Conservation (phyloP, 2,797 vertebrate species). For the Neostethus bicornis region DNA sequence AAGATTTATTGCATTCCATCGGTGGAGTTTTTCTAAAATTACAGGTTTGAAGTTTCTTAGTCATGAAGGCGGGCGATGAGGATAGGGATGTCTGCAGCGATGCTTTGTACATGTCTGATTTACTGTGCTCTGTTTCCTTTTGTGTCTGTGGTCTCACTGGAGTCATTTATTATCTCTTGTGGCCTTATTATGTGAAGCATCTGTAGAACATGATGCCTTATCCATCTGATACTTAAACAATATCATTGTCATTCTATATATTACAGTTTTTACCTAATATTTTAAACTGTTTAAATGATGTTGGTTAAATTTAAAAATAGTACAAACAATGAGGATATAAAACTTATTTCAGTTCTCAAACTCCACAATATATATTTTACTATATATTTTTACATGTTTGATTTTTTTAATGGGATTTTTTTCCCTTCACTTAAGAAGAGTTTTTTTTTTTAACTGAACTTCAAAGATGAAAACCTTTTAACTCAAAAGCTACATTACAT, state of each 20-base stretch:
- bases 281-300: neutral
- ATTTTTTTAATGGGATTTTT: neutral
- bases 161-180: slow-evolving; percentile 69
- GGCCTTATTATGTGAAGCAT: slow-evolving; percentile 49
- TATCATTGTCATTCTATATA: neutral
- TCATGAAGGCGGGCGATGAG: slow-evolving; percentile 75
- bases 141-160: slow-evolving; percentile 67
- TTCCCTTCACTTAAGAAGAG: too few species aligned
- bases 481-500: too few species aligned
- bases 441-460: neutral
- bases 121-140: slow-evolving; percentile 61
- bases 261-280: neutral
- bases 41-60: slow-evolving; percentile 80
- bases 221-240: neutral
- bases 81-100: slow-evolving; percentile 47
- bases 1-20: slow-evolving; percentile 83
- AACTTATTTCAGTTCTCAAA: neutral
- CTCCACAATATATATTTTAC: too few species aligned
- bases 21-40: slow-evolving; percentile 80
- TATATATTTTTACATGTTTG: too few species aligned
- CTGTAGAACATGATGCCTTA: slow-evolving; percentile 33
- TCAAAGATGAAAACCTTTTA: too few species aligned
- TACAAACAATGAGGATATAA: neutral
- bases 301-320: neutral
- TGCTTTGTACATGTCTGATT: slow-evolving; percentile 52